A percentile compares a stretch with the other conserved stretches of the same genome.
phyloP scores from a whole-genome alignment of 2,113 vertebrate species.

The Lipophrys pholis region DNA sequence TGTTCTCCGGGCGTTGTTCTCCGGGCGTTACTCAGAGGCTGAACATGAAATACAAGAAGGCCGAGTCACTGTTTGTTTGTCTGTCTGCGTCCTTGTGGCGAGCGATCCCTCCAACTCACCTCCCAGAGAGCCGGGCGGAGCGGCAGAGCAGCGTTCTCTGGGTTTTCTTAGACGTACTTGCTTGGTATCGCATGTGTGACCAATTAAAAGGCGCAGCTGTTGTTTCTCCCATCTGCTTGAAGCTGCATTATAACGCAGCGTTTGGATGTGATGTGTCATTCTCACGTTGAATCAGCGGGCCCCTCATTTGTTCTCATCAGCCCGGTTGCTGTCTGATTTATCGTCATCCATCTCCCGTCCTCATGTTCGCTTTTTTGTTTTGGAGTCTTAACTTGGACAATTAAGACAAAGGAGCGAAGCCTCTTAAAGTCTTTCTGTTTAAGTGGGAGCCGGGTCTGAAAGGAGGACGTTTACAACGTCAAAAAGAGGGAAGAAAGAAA shows the following conservation, averaged over 20 bases:
- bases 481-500: not conserved
- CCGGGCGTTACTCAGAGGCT: not conserved
- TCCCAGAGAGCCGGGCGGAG: conserved; percentile 38
- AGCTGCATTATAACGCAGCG: conserved; percentile 47
- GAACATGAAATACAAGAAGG: conserved; percentile 30
- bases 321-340: conserved; percentile 52
- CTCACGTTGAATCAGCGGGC: conserved; percentile 50
- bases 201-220: conserved; percentile 77
- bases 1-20: conserved; percentile 10
- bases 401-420: conserved; percentile 15
- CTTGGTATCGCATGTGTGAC: conserved; percentile 76
- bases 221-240: conserved; percentile 67
- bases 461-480: not conserved
- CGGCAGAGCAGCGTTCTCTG: conserved; percentile 13
- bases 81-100: conserved; percentile 48
- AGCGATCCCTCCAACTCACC: conserved; percentile 46
- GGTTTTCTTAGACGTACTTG: conserved; percentile 52
- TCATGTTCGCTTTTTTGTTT: conserved; percentile 18
- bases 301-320: conserved; percentile 70
- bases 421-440: conserved; percentile 1
- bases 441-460: not conserved
- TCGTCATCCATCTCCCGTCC: conserved; percentile 52
- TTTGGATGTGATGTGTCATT: conserved; percentile 62
- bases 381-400: conserved; percentile 22
- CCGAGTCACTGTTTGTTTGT: conserved; percentile 37